Percentiles rank a stretch among this genome's conserved stretches.
Evolutionary conservation across 2,113 vertebrate genomes (phyloP).

Genomic region (Miniopterus natalensis): DNA sequence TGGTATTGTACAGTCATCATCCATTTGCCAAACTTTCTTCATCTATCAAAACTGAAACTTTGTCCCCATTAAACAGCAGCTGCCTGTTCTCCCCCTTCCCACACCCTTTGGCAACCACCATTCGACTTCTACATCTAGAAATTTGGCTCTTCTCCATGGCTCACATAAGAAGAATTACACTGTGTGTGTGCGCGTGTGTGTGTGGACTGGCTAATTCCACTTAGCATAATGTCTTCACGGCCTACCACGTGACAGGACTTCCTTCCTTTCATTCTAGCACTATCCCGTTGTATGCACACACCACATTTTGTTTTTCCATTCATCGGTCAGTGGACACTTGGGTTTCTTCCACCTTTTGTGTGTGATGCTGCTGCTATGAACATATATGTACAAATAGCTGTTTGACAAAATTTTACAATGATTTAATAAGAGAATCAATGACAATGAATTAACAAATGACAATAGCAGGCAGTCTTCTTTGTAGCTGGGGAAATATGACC

Average conservation of each 20-base stretch:
- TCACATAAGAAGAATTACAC: background rate
- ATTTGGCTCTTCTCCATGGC: background rate
- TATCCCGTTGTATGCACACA: background rate
- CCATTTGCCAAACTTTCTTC: background rate
- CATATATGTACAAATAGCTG: background rate
- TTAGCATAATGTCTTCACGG: background rate
- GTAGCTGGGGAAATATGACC: background rate
- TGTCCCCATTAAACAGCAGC: background rate
- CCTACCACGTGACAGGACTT: background rate
- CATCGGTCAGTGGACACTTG: background rate
- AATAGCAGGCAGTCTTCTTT: background rate
- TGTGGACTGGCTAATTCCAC: background rate
- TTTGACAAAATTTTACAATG: background rate
- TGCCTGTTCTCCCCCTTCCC: background rate
- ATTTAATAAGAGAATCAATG: constrained; percentile 11
- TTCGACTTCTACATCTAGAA: background rate
- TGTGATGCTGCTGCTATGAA: background rate
- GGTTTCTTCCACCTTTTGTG: background rate
- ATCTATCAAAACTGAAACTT: background rate
- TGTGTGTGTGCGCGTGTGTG: background rate
- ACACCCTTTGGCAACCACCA: background rate
- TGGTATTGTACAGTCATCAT: background rate
- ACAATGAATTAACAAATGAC: background rate
- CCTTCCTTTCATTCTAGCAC: background rate
- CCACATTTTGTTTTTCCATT: background rate